phyloP scores from a whole-genome alignment of 2,888 invertebrate species.

The Volucella inflata region DNA sequence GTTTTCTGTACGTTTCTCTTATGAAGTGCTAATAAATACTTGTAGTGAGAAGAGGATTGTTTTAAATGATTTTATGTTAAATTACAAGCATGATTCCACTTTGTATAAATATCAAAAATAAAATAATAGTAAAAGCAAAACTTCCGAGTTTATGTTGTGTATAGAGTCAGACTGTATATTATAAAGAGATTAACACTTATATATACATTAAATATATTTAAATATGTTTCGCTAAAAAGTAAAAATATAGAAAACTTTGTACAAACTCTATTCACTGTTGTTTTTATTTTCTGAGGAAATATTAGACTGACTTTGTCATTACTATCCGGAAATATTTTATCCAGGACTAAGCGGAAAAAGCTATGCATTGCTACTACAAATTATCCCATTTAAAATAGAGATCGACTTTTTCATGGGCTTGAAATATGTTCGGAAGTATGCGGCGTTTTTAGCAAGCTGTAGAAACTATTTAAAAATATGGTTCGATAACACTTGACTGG shows the following conservation, averaged over 20 bases:
- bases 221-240: constrained; percentile 59
- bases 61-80: constrained; percentile 21
- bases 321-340: too few relatives aligned
- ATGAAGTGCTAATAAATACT: constrained; percentile 22
- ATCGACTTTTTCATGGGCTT: too few relatives aligned
- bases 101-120: constrained; percentile 32
- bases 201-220: constrained; percentile 59
- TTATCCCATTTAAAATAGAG: too few relatives aligned
- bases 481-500: too few relatives aligned
- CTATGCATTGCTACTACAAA: too few relatives aligned
- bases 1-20: constrained; percentile 26
- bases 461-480: too few relatives aligned
- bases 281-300: too few relatives aligned
- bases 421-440: too few relatives aligned
- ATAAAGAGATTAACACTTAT: constrained; percentile 31
- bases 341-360: too few relatives aligned
- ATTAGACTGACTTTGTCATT: too few relatives aligned
- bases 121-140: constrained; percentile 9
- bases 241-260: constrained; percentile 59
- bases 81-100: constrained; percentile 39
- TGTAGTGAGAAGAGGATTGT: constrained; percentile 23
- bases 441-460: too few relatives aligned
- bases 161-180: constrained; percentile 56
- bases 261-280: constrained; percentile 36
- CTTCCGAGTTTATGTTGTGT: constrained; percentile 59